Conservation (phyloP, 2,797 vertebrate genomes). For the Todus mexicanus region DNA sequence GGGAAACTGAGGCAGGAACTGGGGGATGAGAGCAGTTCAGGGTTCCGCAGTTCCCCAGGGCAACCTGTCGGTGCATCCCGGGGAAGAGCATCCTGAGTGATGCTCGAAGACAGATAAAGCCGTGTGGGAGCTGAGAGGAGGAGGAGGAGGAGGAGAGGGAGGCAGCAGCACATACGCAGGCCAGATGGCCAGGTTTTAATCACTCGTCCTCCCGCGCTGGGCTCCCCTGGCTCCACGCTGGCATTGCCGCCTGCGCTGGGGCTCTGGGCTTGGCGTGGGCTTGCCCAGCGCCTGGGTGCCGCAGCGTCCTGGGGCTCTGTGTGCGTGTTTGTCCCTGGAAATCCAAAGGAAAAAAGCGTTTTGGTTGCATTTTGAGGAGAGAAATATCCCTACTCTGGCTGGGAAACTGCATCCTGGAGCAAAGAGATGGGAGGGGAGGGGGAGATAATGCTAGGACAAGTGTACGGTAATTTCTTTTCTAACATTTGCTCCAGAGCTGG, state of each 20-base stretch:
- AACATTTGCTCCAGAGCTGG: fast-evolving
- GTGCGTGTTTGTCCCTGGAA: not conserved
- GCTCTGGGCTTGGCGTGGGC: not conserved
- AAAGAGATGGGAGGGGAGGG: not conserved
- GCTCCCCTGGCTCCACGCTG: not conserved
- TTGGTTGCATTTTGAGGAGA: not conserved
- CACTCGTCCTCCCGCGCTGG: not conserved
- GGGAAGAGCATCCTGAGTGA: not conserved
- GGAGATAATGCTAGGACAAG: fast-evolving
- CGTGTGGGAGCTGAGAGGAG: not conserved
- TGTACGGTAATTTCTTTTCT: fast-evolving
- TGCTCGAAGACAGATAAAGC: not conserved
- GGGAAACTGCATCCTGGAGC: not conserved
- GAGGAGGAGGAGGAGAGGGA: not conserved
- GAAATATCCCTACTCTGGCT: not conserved
- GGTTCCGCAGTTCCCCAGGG: not conserved
- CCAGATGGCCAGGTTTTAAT: conserved; percentile 52
- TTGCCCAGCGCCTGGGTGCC: fast-evolving
- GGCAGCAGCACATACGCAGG: not conserved
- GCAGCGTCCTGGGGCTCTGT: fast-evolving
- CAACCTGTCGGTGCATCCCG: fast-evolving
- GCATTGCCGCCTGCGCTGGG: not conserved
- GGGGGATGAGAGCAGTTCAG: not conserved
- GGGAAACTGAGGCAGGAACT: conserved; percentile 1
- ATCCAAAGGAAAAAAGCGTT: not conserved